Conservation (phyloP, 2,797 vertebrate species). For the Moxostoma hubbsi region DNA sequence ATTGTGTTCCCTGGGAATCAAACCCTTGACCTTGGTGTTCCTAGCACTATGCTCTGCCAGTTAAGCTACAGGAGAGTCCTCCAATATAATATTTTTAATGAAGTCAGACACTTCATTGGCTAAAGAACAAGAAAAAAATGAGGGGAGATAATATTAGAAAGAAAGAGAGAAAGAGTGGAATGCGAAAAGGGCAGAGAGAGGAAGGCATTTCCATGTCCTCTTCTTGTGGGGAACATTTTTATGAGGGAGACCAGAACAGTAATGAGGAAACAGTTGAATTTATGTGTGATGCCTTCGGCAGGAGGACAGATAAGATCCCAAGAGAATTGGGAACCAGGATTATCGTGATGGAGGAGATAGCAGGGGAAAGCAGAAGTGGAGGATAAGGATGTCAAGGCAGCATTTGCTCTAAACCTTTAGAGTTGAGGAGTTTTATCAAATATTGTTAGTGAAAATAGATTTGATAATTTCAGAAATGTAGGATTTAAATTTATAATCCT, state of each 20-base stretch:
- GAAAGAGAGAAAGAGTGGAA: not conserved
- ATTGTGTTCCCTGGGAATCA: too few relatives aligned
- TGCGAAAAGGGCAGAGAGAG: not conserved
- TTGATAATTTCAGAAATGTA: too few relatives aligned
- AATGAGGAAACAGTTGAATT: slow-evolving; percentile 26
- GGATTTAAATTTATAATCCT: too few relatives aligned
- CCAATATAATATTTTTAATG: too few relatives aligned
- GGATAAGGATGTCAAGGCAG: not conserved
- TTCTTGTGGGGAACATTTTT: slow-evolving; percentile 2
- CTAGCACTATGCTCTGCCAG: too few relatives aligned
- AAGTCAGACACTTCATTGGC: too few relatives aligned
- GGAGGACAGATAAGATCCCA: slow-evolving; percentile 11
- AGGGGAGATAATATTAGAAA: not conserved
- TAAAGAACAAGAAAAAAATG: not conserved
- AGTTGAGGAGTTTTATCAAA: not conserved
- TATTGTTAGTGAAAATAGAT: too few relatives aligned
- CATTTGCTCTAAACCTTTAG: not conserved
- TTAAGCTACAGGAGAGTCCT: too few relatives aligned
- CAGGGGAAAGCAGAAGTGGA: not conserved
- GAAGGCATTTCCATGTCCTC: slow-evolving; percentile 4
- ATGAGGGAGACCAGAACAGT: slow-evolving; percentile 10
- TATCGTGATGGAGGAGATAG: slow-evolving; percentile 20
- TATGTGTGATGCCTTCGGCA: not conserved
- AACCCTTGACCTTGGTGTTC: too few relatives aligned
- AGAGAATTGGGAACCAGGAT: slow-evolving; percentile 1